Evolutionary conservation across 1,140 invertebrate genomes (phyloP).

Genomic region (Leptinotarsa texana): DNA sequence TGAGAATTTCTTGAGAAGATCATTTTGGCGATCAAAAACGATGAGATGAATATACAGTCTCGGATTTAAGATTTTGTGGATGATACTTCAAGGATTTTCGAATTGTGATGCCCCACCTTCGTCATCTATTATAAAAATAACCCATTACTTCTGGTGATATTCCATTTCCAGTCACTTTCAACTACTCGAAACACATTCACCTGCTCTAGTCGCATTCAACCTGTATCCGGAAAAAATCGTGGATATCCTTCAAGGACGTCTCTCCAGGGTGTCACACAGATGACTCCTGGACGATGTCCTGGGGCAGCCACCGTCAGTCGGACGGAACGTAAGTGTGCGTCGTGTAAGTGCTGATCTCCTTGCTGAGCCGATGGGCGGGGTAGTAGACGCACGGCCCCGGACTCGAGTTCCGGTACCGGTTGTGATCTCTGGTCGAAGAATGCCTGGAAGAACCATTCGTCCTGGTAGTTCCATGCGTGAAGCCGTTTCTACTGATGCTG

Average conservation of each 20-base stretch:
- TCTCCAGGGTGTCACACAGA: background rate
- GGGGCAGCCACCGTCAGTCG: background rate
- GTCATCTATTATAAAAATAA: too few relatives aligned
- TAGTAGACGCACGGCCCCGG: conserved; percentile 69
- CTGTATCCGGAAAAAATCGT: background rate
- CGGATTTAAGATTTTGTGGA: too few relatives aligned
- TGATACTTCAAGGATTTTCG: too few relatives aligned
- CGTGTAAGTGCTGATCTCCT: conserved; percentile 43
- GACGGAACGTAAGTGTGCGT: background rate
- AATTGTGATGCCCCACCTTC: too few relatives aligned
- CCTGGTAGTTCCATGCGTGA: conserved; percentile 39
- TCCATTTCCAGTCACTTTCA: too few relatives aligned
- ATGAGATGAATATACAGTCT: too few relatives aligned
- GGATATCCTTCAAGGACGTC: background rate
- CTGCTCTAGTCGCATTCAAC: background rate
- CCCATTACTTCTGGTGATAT: too few relatives aligned
- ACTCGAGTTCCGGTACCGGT: conserved; percentile 26
- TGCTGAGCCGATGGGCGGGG: conserved; percentile 57
- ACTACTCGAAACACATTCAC: too few relatives aligned
- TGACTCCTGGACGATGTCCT: conserved; percentile 1
- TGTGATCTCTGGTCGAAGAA: conserved; percentile 21
- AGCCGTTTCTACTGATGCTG: conserved; percentile 59
- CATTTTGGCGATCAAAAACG: too few relatives aligned
- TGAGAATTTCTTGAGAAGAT: too few relatives aligned
- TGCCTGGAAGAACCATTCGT: conserved; percentile 40